Evolutionary conservation across 1,140 invertebrate species (phyloP), one percentile per base, ranked within the genome.

Genomic region (Maniola jurtina): DNA sequence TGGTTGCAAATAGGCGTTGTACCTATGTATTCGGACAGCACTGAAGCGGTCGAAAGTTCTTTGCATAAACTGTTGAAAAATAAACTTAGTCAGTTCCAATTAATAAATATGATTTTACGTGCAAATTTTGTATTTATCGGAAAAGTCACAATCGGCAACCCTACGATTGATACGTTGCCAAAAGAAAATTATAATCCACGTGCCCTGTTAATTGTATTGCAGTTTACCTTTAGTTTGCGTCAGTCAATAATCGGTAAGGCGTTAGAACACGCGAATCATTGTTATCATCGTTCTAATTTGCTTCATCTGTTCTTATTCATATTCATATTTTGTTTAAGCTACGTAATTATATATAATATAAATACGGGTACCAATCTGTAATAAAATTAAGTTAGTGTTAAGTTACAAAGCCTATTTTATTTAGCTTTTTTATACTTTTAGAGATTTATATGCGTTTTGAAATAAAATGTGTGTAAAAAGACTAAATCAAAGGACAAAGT

Each of bases 131-230:
- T 40, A 40, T 40, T 40, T 36, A 36, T 36, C 35, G 55, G 48
- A 52, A 52, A 52, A 52, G 48, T 52, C 48, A 25, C 9, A 33
- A 9, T 55, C 62, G 66, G 33, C 64, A 73, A 16, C 73, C 73
- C 73, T 75, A 61, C 9, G 11, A 15, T 79, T 71, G 75, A 76
- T 75, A 75, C 77, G 75, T 59, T 72, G 79, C 87, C 85, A 88
- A 88, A 89, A 86, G 78, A 80, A 84, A 88, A 89, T 89, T 86
- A 83, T 87, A 89, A 89, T 89, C 84, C 77, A 71, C 64, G 67
- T 70, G 70, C 61, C 76, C 79, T 73, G 81, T 80, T 86, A 87
- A 80, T 79, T 87, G 79, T 77, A 77, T 84, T 84, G 80, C 77
- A 78, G 79, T 75, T 78, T 81, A 72, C 79, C 73, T 61, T 81